Conservation (phyloP, 2,113 vertebrate genomes). For the Ammospiza caudacuta region DNA sequence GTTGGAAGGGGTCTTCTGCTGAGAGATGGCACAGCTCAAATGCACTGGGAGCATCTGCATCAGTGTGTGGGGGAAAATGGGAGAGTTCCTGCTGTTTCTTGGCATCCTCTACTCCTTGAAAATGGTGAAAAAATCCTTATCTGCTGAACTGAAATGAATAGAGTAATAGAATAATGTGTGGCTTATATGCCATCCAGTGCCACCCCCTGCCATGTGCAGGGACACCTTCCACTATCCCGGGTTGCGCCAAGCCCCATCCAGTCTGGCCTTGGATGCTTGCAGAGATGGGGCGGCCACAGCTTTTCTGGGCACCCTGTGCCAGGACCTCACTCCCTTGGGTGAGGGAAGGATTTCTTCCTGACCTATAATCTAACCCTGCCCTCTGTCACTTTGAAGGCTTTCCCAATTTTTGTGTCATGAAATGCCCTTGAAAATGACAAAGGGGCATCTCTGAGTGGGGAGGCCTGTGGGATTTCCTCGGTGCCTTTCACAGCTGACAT, state of each 20-base stretch:
- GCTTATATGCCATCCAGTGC: neutral
- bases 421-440: neutral
- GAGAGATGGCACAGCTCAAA: neutral
- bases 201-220: too few species aligned
- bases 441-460: neutral
- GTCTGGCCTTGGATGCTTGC: neutral
- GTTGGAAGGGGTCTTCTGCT: neutral
- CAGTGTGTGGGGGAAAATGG: fast-evolving
- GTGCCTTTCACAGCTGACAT: neutral
- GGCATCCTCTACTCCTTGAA: neutral
- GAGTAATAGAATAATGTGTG: neutral
- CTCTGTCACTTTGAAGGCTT: neutral
- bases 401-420: neutral
- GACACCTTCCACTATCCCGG: neutral
- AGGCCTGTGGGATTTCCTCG: neutral
- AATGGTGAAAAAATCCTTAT: neutral
- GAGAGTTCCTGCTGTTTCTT: neutral
- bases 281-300: neutral
- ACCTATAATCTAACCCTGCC: neutral
- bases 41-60: fast-evolving
- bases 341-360: neutral
- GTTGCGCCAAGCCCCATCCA: fast-evolving
- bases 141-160: neutral
- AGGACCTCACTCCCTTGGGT: fast-evolving
- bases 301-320: neutral